Evolutionary conservation across 2,888 invertebrate species (phyloP), one percentile per base, ranked within the genome.

Genomic region (Entomobrya multifasciata): DNA sequence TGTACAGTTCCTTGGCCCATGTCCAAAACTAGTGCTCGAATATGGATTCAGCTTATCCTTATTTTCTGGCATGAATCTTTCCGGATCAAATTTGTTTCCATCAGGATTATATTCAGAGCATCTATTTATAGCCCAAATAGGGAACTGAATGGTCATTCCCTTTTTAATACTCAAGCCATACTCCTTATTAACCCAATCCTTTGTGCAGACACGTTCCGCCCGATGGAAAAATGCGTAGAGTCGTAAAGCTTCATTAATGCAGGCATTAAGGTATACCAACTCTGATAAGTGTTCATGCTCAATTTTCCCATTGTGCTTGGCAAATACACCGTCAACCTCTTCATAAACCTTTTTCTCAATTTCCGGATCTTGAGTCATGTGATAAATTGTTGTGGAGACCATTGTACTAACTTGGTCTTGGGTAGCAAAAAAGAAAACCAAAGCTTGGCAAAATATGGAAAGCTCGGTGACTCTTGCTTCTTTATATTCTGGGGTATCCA

Each of bases 1-100:
- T n/a, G n/a, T n/a, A n/a, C n/a, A n/a, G n/a, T n/a, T n/a, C n/a
- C 88, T 87, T 8, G 89, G 89, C 17, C 88, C 89, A 72, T 79
- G 79, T 3, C 89, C 89, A 67, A 87, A 88, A 13, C 76, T 36
- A 0, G 49, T 60, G 0, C 60, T n/a, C 1, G 90, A 87, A 49
- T 89, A 91, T 0, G 87, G 88, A 79, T 91, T 87, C n/a, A 88
- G 15, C 5, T 89, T 88, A 10, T 90, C 83, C 67, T 87, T 89
- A 70, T 90, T 88, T 27, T 86, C 86, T 0, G 88, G 86, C n/a
- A 91, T n/a, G 30, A 88, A 91, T 62, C 91, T 57, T 20, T 90
- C 90, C 0, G 90, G 90, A 0, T 67, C 49, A 74, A 87, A 91
- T 27, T 62, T 67, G 6, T 91, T 87, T 3, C 90, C 89, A 20